These are phyloP conservation scores for Cettia cetti DNA, from an alignment of 2,113 vertebrate genomes.

Conservation along the genomic window DNA sequence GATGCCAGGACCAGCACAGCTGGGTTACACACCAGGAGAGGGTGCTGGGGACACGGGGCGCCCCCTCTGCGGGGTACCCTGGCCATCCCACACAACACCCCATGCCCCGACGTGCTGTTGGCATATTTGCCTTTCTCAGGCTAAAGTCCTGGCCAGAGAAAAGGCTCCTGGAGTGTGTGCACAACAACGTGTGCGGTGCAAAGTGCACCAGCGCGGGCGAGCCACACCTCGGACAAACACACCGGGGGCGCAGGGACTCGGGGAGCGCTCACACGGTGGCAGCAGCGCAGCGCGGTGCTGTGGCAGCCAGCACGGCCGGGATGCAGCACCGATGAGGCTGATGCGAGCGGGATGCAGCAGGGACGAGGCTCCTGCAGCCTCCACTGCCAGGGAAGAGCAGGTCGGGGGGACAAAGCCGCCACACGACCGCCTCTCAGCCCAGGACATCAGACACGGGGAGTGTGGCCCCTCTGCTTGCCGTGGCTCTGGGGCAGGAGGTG, in stretches of 20 bases:
- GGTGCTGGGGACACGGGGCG: fast-evolving
- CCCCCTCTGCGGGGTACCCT: background rate
- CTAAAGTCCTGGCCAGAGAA: background rate
- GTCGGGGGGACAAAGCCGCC: fast-evolving
- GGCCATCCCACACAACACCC: background rate
- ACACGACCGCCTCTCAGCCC: background rate
- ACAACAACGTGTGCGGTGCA: fast-evolving
- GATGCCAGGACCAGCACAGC: fast-evolving
- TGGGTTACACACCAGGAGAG: no score
- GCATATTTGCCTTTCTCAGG: background rate
- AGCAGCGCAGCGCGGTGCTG: constrained; percentile 13
- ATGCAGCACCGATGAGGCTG: background rate
- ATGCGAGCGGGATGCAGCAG: fast-evolving
- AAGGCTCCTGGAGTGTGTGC: background rate
- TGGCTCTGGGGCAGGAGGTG: fast-evolving
- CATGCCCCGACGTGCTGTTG: fast-evolving
- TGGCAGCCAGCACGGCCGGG: background rate
- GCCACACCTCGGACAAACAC: background rate
- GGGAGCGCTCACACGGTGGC: constrained; percentile 38
- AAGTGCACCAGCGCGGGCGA: background rate
- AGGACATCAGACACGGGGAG: background rate
- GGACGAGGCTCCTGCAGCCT: background rate
- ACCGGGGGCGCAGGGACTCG: fast-evolving
- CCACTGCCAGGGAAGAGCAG: background rate
- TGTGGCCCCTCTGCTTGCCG: fast-evolving